Evolutionary conservation across 2,888 invertebrate genomes (phyloP).

Genomic region (Aphodius sticticus): DNA sequence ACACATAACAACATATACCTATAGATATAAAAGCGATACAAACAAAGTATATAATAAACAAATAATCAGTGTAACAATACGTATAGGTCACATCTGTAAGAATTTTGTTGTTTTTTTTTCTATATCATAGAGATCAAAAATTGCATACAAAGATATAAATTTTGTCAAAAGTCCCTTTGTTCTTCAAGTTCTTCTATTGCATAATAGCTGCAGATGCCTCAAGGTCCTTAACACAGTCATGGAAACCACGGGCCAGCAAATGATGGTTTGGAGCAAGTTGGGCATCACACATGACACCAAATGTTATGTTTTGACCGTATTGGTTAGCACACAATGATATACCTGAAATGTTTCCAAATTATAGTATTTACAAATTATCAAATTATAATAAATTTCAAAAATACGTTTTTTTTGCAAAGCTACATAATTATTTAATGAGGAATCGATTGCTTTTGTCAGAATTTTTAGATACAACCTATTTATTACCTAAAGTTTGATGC

Average conservation of each 20-base stretch:
- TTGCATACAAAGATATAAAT: background rate
- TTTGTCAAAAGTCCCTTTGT: background rate
- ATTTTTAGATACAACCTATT: too few species aligned
- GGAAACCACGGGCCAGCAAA: constrained; percentile 61
- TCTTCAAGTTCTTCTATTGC: background rate
- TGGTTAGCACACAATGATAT: constrained; percentile 77
- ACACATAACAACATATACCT: too few species aligned
- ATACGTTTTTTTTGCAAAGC: too few species aligned
- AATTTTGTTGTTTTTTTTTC: background rate
- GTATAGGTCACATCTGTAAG: constrained; percentile 27
- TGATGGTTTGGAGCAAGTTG: constrained; percentile 72
- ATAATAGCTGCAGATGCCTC: constrained; percentile 31
- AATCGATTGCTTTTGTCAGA: too few species aligned
- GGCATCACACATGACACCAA: constrained; percentile 77
- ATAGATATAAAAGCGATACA: too few species aligned
- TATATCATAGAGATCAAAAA: background rate
- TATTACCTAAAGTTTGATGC: too few species aligned
- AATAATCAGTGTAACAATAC: too few species aligned
- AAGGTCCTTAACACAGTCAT: constrained; percentile 54
- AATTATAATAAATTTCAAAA: too few species aligned
- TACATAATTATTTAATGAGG: too few species aligned
- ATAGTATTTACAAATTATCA: too few species aligned
- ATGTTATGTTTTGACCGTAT: constrained; percentile 69
- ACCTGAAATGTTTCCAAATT: constrained; percentile 60
- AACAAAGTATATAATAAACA: too few species aligned